Evolutionary conservation across 2,888 invertebrate genomes (phyloP).

Genomic region (Nasonia oneida): DNA sequence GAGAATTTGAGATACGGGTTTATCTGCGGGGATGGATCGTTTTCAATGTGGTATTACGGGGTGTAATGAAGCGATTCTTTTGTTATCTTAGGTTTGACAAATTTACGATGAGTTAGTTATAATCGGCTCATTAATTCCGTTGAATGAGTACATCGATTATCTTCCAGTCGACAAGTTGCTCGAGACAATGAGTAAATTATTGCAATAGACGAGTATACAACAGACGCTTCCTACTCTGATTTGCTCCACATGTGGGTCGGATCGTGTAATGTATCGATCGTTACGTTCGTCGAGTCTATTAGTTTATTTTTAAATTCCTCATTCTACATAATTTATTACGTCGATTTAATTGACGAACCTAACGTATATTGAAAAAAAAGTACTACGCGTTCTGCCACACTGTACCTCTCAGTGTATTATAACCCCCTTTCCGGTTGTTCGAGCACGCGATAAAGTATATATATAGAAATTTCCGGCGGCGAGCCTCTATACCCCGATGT

Average conservation of each 20-base stretch:
- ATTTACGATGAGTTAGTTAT: not conserved
- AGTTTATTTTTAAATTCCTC: too few relatives aligned
- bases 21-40: not conserved
- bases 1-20: not conserved
- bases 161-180: not conserved
- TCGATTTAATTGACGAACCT: too few relatives aligned
- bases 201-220: too few relatives aligned
- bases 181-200: not conserved
- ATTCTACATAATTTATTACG: too few relatives aligned
- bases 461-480: constrained; percentile 30
- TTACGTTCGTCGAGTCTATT: too few relatives aligned
- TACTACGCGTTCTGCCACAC: not conserved
- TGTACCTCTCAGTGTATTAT: not conserved
- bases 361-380: too few relatives aligned
- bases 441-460: not conserved
- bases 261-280: too few relatives aligned
- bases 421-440: constrained; percentile 20
- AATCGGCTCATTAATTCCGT: not conserved
- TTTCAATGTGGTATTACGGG: not conserved
- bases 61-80: not conserved
- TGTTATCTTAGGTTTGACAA: not conserved
- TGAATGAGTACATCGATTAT: not conserved
- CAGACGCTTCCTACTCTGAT: not conserved
- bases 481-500: too few relatives aligned
- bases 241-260: too few relatives aligned